These are phyloP conservation scores for Heliconius hermathena DNA, from an alignment of 1,140 invertebrate species.

Conservation along the genomic window DNA sequence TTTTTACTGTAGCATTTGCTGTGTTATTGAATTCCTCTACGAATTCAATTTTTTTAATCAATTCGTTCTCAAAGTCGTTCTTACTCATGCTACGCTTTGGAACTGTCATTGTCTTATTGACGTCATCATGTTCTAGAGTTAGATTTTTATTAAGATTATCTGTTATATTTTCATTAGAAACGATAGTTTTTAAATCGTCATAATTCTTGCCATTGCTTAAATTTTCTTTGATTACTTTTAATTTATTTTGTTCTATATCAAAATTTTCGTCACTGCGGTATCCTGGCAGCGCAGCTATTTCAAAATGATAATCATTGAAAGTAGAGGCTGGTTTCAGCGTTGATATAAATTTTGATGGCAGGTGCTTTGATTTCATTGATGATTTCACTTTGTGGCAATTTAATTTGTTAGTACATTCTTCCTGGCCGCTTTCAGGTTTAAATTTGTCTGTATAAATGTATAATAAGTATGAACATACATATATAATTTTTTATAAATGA, in stretches of 20 bases:
- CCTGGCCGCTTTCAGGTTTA: not conserved
- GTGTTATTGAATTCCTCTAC: slow-evolving; percentile 51
- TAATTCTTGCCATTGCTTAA: not conserved
- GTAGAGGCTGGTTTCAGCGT: slow-evolving; percentile 53
- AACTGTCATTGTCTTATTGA: slow-evolving; percentile 19
- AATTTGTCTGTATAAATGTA: not conserved
- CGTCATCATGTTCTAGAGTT: not conserved
- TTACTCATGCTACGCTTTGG: slow-evolving; percentile 55
- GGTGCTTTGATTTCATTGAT: not conserved
- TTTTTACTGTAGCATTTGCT: slow-evolving; percentile 43
- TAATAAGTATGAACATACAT: too few relatives aligned
- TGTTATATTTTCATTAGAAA: not conserved
- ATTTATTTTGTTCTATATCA: not conserved
- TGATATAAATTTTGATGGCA: slow-evolving; percentile 46
- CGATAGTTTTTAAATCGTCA: not conserved
- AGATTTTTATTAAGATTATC: not conserved
- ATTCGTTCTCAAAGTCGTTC: slow-evolving; percentile 38
- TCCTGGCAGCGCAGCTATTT: slow-evolving; percentile 51
- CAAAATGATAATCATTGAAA: slow-evolving; percentile 64
- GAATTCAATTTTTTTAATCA: slow-evolving; percentile 49
- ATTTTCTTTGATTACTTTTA: not conserved
- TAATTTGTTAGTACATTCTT: slow-evolving; percentile 18
- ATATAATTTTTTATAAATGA: too few relatives aligned
- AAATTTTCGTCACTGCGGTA: not conserved
- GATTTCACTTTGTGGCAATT: not conserved